Conservation (phyloP, 2,888 invertebrate genomes). For the Tenodera sinensis region DNA sequence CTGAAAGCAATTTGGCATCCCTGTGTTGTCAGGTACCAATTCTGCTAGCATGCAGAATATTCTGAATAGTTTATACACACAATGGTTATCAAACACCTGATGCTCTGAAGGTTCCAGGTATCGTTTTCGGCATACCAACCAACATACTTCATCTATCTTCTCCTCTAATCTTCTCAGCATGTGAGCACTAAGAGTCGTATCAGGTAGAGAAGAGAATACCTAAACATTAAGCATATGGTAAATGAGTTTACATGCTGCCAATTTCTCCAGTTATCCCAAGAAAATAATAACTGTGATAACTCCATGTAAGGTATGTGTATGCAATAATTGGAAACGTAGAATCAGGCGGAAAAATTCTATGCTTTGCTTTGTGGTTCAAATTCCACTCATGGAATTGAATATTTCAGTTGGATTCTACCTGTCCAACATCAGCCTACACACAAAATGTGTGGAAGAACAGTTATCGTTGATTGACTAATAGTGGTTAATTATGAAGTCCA, state of each 20-base stretch:
- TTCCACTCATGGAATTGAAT: no score
- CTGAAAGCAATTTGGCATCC: not conserved
- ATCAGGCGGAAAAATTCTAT: no score
- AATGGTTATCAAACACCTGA: conserved; percentile 59
- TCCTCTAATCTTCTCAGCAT: conserved; percentile 59
- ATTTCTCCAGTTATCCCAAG: no score
- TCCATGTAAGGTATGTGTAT: no score
- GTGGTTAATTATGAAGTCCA: no score
- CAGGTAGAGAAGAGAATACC: conserved; percentile 61
- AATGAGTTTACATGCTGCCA: not conserved
- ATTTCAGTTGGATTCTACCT: no score
- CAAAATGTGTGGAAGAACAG: no score
- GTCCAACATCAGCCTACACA: no score
- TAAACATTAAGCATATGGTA: conserved; percentile 27
- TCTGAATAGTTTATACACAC: conserved; percentile 69
- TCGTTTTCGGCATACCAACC: conserved; percentile 71
- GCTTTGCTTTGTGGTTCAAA: no score
- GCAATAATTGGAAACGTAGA: no score
- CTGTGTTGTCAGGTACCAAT: conserved; percentile 51
- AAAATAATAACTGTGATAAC: no score
- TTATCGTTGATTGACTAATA: no score
- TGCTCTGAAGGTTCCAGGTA: conserved; percentile 55
- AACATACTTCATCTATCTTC: conserved; percentile 72
- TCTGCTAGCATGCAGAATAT: conserved; percentile 78
- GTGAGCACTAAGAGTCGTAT: conserved; percentile 54